Evolutionary conservation across 2,113 vertebrate genomes (phyloP).

Genomic region (Australoheros scitulus): DNA sequence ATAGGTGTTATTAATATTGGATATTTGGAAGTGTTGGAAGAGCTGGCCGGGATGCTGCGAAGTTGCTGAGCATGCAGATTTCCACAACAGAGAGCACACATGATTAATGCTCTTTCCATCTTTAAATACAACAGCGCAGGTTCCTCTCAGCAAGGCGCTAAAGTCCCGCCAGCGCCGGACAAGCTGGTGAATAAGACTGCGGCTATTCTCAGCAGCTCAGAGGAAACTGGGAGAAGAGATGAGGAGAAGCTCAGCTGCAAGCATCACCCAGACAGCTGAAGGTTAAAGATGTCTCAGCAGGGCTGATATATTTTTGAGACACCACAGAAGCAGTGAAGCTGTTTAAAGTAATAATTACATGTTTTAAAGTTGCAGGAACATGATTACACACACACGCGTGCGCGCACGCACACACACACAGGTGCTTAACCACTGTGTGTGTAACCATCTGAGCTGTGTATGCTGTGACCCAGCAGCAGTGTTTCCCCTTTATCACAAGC

Average conservation of each 20-base stretch:
- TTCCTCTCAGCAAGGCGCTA: slow-evolving; percentile 43
- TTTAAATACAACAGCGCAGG: slow-evolving; percentile 24
- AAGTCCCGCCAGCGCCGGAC: not conserved
- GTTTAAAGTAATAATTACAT: not conserved
- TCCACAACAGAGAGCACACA: not conserved
- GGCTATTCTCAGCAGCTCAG: not conserved
- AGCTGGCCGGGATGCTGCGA: not conserved
- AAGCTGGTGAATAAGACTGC: not conserved
- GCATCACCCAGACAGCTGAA: not conserved
- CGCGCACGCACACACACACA: not conserved
- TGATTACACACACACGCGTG: not conserved
- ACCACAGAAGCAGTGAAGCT: not conserved
- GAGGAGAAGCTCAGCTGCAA: not conserved
- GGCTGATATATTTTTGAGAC: not conserved
- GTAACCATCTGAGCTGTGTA: not conserved
- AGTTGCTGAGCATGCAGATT: slow-evolving; percentile 26
- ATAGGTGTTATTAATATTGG: slow-evolving; percentile 16
- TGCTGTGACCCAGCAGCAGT: slow-evolving; percentile 8
- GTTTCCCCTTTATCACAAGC: not conserved
- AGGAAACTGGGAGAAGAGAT: not conserved
- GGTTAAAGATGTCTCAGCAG: slow-evolving; percentile 18
- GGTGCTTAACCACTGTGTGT: not conserved
- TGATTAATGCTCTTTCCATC: slow-evolving; percentile 35
- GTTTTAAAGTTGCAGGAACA: not conserved
- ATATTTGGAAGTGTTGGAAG: not conserved